A percentile compares a stretch with the other conserved stretches of the same genome.
Evolutionary conservation across 23 tunicate genomes (phyloP).

Genomic region (Ciona savignyi): DNA sequence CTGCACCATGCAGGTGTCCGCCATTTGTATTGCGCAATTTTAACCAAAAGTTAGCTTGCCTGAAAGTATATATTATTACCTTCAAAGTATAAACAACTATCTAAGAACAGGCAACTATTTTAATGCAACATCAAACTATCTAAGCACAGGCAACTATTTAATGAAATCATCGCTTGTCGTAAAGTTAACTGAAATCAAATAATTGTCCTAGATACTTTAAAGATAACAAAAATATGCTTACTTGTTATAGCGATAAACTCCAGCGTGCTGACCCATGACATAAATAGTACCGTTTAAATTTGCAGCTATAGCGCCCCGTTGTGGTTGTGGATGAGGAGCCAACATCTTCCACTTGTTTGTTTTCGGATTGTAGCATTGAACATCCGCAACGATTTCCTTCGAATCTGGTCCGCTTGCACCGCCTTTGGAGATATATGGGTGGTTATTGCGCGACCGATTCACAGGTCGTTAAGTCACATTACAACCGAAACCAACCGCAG

Average conservation of each 20-base stretch:
- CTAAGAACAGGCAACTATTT: too few species aligned
- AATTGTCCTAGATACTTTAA: too few species aligned
- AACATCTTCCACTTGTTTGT: slow-evolving; percentile 38
- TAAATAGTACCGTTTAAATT: slow-evolving; percentile 75
- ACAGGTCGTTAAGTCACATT: too few species aligned
- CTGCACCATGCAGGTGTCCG: slow-evolving; percentile 94
- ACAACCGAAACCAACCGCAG: too few species aligned
- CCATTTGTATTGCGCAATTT: slow-evolving; percentile 60
- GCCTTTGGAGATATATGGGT: slow-evolving; percentile 30
- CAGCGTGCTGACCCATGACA: slow-evolving; percentile 71
- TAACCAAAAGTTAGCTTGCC: slow-evolving; percentile 63
- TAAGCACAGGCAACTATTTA: too few species aligned
- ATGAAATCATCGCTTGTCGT: too few species aligned
- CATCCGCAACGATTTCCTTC: slow-evolving; percentile 49
- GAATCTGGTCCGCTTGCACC: slow-evolving; percentile 75
- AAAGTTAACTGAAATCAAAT: not conserved
- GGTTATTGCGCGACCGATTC: too few species aligned
- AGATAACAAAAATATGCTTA: too few species aligned
- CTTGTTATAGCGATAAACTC: slow-evolving; percentile 82
- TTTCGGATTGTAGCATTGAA: slow-evolving; percentile 65
- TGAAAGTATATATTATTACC: slow-evolving; percentile 19
- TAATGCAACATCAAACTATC: too few species aligned
- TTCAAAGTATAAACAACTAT: too few species aligned
- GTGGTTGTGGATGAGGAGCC: slow-evolving; percentile 73
- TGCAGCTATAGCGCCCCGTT: slow-evolving; percentile 86